phyloP scores from a whole-genome alignment of 2,113 vertebrate genomes.

The Tragelaphus imberbis region DNA sequence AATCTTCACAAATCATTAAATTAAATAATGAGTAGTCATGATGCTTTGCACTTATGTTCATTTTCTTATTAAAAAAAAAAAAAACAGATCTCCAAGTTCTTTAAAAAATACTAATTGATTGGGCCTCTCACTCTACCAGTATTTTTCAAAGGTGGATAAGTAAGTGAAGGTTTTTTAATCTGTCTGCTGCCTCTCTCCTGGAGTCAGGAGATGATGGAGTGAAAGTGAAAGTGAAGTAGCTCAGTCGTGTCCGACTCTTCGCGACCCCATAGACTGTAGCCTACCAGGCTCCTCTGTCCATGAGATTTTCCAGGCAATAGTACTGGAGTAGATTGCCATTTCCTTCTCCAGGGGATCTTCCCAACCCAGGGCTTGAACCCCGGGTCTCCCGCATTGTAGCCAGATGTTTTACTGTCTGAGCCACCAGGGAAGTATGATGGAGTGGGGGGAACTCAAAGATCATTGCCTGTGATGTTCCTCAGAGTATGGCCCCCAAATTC shows the following conservation, averaged over 20 bases:
- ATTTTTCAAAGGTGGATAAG: not conserved
- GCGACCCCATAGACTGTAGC: no score
- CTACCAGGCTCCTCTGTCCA: no score
- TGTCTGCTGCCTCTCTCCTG: not conserved
- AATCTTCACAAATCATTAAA: slow-evolving; percentile 69
- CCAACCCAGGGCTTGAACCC: no score
- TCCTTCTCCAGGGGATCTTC: no score
- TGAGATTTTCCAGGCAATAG: no score
- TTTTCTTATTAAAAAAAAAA: slow-evolving; percentile 58
- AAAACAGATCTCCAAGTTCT: slow-evolving; percentile 20
- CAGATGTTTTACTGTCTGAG: no score
- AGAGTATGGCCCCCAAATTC: not conserved
- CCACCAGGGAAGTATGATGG: no score
- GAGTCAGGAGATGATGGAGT: not conserved
- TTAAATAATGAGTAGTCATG: slow-evolving; percentile 68
- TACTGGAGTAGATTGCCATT: no score
- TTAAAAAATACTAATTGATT: slow-evolving; percentile 46
- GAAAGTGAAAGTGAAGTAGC: no score
- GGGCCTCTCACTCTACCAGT: not conserved
- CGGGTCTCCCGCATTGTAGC: no score
- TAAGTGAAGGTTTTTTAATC: not conserved
- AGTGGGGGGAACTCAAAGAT: rapidly evolving
- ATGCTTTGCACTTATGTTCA: slow-evolving; percentile 67
- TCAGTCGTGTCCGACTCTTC: no score
- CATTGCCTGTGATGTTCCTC: not conserved